Evolutionary conservation across 2,888 invertebrate genomes (phyloP).

Genomic region (Tetragnatha montana): DNA sequence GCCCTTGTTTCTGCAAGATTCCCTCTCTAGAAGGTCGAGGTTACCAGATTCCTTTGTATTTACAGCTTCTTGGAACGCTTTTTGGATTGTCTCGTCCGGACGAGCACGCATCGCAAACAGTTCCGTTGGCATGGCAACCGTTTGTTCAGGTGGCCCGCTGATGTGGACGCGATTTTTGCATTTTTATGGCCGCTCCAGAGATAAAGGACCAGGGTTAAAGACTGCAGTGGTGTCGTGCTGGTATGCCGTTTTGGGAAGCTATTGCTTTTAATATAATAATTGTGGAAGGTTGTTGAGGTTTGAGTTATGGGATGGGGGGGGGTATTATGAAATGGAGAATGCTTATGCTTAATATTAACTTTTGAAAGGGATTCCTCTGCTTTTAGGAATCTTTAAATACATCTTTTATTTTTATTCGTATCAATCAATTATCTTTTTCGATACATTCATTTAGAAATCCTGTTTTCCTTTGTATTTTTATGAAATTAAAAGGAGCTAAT

Average conservation of each 20-base stretch:
- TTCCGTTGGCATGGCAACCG: conserved; percentile 36
- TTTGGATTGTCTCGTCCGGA: conserved; percentile 14
- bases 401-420: too few relatives aligned
- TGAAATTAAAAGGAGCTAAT: too few relatives aligned
- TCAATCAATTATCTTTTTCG: too few relatives aligned
- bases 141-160: conserved; percentile 26
- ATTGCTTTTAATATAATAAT: not conserved
- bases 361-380: too few relatives aligned
- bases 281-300: too few relatives aligned
- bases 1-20: not conserved
- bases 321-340: too few relatives aligned
- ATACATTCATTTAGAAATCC: too few relatives aligned
- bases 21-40: not conserved
- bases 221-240: not conserved
- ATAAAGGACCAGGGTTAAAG: not conserved
- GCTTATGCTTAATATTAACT: too few relatives aligned
- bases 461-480: too few relatives aligned
- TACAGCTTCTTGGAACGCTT: conserved; percentile 25
- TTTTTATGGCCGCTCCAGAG: not conserved
- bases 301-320: too few relatives aligned
- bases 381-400: too few relatives aligned
- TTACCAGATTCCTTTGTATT: conserved; percentile 10
- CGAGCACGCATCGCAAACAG: conserved; percentile 50
- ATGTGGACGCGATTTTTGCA: not conserved
- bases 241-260: not conserved